A percentile compares a stretch with the other conserved stretches of the same genome.
phyloP scores from a whole-genome alignment of 2,888 invertebrate genomes.

The Drosophila nr. medialis region DNA sequence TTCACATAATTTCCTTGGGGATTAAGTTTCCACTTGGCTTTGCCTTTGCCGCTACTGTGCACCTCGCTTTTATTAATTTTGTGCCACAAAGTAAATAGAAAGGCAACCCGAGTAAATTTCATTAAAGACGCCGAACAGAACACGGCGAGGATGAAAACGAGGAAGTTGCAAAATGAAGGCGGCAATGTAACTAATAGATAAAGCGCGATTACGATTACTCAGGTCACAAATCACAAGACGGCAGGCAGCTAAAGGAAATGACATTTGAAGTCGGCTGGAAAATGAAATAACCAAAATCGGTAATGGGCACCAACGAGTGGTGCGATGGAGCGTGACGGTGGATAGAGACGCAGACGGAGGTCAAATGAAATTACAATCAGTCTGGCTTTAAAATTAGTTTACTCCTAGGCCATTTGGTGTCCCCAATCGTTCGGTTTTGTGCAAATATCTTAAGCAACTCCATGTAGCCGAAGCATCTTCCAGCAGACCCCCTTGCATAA shows the following conservation, averaged over 20 bases:
- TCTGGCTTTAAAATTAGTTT: slow-evolving; percentile 70
- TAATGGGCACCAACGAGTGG: slow-evolving; percentile 44
- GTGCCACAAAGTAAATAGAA: slow-evolving; percentile 74
- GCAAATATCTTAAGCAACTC: slow-evolving; percentile 39
- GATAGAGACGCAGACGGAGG: slow-evolving; percentile 1
- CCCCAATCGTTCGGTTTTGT: slow-evolving; percentile 11
- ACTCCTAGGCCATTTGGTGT: slow-evolving; percentile 26
- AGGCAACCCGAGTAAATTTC: slow-evolving; percentile 70
- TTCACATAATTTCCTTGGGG: slow-evolving; percentile 77
- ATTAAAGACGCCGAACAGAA: slow-evolving; percentile 62
- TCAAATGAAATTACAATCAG: slow-evolving; percentile 75
- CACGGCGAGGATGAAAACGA: neutral
- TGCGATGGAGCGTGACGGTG: neutral
- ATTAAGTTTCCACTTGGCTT: slow-evolving; percentile 74
- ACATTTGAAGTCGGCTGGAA: slow-evolving; percentile 71
- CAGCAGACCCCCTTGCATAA: slow-evolving; percentile 46
- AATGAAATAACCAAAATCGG: slow-evolving; percentile 71
- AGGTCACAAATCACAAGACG: slow-evolving; percentile 66
- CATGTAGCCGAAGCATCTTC: slow-evolving; percentile 26
- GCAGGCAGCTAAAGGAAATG: slow-evolving; percentile 58
- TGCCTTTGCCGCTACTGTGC: slow-evolving; percentile 40
- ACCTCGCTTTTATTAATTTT: slow-evolving; percentile 70
- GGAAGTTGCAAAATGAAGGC: slow-evolving; percentile 36
- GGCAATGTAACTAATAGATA: slow-evolving; percentile 72
- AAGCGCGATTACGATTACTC: slow-evolving; percentile 68